Evolutionary conservation across 2,797 vertebrate species (phyloP).

Genomic region (Cetoscarus ocellatus): DNA sequence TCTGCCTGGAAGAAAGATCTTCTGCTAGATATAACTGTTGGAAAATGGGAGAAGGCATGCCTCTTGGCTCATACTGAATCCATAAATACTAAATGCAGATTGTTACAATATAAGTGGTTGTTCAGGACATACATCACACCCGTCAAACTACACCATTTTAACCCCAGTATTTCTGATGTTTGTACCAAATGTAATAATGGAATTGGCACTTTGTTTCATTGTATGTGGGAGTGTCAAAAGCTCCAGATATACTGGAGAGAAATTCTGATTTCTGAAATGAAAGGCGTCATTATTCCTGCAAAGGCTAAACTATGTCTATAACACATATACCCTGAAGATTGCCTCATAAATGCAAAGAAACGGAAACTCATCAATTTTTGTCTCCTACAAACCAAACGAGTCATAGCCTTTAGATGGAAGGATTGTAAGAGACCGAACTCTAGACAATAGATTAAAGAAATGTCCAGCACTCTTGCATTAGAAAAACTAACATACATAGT

Average conservation of each 20-base stretch:
- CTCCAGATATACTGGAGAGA: neutral
- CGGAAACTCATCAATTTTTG: neutral
- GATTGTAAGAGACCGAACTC: neutral
- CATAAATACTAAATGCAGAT: no score
- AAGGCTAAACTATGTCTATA: neutral
- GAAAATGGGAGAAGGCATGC: no score
- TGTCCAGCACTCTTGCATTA: no score
- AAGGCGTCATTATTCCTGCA: neutral
- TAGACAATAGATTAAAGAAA: no score
- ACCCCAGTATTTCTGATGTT: no score
- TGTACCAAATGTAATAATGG: neutral
- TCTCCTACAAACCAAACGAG: neutral
- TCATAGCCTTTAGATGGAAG: neutral
- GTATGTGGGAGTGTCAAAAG: neutral
- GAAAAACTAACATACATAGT: no score
- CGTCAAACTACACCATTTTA: no score
- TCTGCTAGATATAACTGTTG: no score
- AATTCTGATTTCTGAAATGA: neutral
- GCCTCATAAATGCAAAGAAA: neutral
- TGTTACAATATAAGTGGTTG: no score
- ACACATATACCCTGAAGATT: neutral
- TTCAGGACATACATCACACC: no score
- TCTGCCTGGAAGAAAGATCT: no score
- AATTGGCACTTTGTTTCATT: neutral
- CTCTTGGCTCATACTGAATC: no score